Conservation (phyloP, 2,888 invertebrate genomes). For the Drosophila heteroneura region DNA sequence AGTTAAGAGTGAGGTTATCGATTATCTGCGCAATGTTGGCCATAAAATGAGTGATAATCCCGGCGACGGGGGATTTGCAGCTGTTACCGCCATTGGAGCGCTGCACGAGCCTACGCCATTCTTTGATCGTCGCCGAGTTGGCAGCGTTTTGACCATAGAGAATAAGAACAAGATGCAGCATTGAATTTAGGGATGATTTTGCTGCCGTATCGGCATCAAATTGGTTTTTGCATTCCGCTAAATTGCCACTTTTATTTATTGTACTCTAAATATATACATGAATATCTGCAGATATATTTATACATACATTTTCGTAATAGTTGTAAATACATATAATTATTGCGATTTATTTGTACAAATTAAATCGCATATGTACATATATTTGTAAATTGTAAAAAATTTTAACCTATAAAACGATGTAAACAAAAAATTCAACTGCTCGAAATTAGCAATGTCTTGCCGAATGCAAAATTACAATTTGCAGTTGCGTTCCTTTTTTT, state of each 20-base stretch:
- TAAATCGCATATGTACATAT: slow-evolving; percentile 13
- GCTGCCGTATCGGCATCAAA: slow-evolving; percentile 16
- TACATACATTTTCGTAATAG: slow-evolving; percentile 15
- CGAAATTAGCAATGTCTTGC: slow-evolving; percentile 27
- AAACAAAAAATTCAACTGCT: slow-evolving; percentile 45
- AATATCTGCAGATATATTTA: neutral
- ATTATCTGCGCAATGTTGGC: slow-evolving; percentile 78
- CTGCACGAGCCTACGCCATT: slow-evolving; percentile 83
- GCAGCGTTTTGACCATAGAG: slow-evolving; percentile 82
- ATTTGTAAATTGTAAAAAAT: slow-evolving; percentile 25
- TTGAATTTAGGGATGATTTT: slow-evolving; percentile 38
- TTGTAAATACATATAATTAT: slow-evolving; percentile 28
- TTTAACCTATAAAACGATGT: slow-evolving; percentile 28
- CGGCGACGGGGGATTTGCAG: slow-evolving; percentile 87
- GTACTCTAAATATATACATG: slow-evolving; percentile 33
- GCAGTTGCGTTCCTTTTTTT: slow-evolving; percentile 11
- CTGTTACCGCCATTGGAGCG: slow-evolving; percentile 86
- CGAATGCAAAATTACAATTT: neutral
- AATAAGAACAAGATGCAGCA: slow-evolving; percentile 80
- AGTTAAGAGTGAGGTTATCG: slow-evolving; percentile 86
- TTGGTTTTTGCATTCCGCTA: slow-evolving; percentile 9
- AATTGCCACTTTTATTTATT: slow-evolving; percentile 63
- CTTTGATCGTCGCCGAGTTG: slow-evolving; percentile 86
- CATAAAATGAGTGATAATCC: slow-evolving; percentile 80
- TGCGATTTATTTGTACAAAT: slow-evolving; percentile 12